Conservation (phyloP, 2,797 vertebrate genomes). For the Mallotus villosus region DNA sequence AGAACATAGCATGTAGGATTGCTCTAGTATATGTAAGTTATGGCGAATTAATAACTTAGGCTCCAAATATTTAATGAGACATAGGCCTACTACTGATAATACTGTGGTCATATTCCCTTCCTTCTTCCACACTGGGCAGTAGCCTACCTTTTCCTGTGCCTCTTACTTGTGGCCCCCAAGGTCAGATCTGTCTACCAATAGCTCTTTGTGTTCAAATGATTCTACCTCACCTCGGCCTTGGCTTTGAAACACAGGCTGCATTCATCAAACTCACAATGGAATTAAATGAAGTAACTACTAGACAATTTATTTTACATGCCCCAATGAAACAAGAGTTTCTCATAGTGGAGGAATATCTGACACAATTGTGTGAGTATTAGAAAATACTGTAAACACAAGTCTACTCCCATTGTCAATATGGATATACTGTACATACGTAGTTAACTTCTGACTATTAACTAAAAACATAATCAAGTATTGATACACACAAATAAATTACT, state of each 20-base stretch:
- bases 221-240: not conserved
- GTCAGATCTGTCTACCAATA: not conserved
- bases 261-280: constrained; percentile 2
- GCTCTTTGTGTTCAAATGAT: not conserved
- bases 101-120: not conserved
- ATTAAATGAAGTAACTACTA: not conserved
- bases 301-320: not conserved
- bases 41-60: too few species aligned
- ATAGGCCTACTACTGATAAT: not conserved
- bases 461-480: not conserved
- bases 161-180: not conserved
- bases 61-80: too few species aligned
- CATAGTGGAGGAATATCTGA: not conserved
- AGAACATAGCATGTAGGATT: too few species aligned
- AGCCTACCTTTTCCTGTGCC: not conserved
- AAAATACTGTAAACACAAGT: not conserved
- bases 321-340: not conserved
- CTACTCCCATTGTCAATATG: too few species aligned
- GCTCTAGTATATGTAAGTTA: too few species aligned
- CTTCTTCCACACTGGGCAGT: not conserved
- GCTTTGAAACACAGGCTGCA: constrained; percentile 7
- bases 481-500: too few species aligned
- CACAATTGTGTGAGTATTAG: not conserved
- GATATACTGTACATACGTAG: not conserved
- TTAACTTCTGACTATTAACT: constrained; percentile 1